Evolutionary conservation across 1,140 invertebrate genomes (phyloP).

Genomic region (Pogonomyrmex californicus): DNA sequence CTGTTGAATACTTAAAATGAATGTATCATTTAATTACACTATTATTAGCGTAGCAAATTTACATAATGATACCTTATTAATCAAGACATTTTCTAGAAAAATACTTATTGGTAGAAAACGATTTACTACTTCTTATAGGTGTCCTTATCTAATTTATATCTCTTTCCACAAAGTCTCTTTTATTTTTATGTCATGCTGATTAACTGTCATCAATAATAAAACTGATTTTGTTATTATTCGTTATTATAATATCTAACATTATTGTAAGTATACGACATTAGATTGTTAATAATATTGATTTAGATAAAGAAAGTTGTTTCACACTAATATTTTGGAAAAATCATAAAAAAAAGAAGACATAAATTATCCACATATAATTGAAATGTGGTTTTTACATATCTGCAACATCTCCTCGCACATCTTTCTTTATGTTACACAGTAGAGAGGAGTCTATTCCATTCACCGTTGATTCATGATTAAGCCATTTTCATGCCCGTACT

Average conservation of each 20-base stretch:
- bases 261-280: constrained; percentile 8
- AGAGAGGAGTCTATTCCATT: background rate
- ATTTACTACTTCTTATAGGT: background rate
- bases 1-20: background rate
- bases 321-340: background rate
- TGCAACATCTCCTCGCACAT: background rate
- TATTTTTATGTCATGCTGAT: background rate
- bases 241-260: too few species aligned
- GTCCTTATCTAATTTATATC: background rate
- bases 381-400: constrained; percentile 40
- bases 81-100: constrained; percentile 1
- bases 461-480: constrained; percentile 15
- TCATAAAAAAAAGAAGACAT: constrained; percentile 13
- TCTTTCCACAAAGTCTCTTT: background rate
- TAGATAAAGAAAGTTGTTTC: background rate
- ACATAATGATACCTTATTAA: background rate
- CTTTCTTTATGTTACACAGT: background rate
- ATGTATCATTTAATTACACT: constrained; percentile 9
- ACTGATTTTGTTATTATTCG: too few species aligned
- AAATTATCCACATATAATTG: constrained; percentile 36
- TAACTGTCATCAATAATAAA: background rate
- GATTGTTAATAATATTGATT: background rate
- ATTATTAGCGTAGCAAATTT: constrained; percentile 21
- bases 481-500: background rate
- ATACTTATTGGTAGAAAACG: background rate